A percentile compares a stretch with the other conserved stretches of the same genome.
Evolutionary conservation across 2,113 vertebrate genomes (phyloP).

Genomic region (Thomomys bottae): DNA sequence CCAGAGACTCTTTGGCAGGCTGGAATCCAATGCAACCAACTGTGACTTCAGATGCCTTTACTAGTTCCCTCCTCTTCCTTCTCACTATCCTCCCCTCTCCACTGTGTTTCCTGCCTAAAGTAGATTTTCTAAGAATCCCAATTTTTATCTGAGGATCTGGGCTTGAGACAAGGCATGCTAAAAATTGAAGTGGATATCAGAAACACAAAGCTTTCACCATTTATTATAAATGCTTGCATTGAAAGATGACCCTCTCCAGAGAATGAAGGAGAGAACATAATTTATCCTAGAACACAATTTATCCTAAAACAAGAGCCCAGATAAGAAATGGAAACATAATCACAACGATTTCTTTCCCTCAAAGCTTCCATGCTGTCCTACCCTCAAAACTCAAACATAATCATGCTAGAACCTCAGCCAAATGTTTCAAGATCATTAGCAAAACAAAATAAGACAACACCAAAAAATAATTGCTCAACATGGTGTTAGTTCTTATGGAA

Average conservation of each 20-base stretch:
- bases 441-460: background rate
- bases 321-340: slow-evolving; percentile 1
- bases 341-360: background rate
- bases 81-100: background rate
- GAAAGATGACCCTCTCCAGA: background rate
- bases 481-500: slow-evolving; percentile 34
- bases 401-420: slow-evolving; percentile 49
- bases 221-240: background rate
- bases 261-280: fast-evolving
- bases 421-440: background rate
- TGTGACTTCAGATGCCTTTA: background rate
- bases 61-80: background rate
- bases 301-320: slow-evolving; percentile 25
- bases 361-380: background rate
- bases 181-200: background rate
- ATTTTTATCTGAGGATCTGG: background rate
- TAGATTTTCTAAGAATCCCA: background rate
- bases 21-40: background rate
- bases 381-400: slow-evolving; percentile 26
- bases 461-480: slow-evolving; percentile 28
- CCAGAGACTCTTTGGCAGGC: background rate
- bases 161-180: background rate
- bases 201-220: background rate
- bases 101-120: background rate
- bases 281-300: background rate